Base-by-base conservation (phyloP, 2,888 invertebrate species). In the Drosophila neonasuta region DNA sequence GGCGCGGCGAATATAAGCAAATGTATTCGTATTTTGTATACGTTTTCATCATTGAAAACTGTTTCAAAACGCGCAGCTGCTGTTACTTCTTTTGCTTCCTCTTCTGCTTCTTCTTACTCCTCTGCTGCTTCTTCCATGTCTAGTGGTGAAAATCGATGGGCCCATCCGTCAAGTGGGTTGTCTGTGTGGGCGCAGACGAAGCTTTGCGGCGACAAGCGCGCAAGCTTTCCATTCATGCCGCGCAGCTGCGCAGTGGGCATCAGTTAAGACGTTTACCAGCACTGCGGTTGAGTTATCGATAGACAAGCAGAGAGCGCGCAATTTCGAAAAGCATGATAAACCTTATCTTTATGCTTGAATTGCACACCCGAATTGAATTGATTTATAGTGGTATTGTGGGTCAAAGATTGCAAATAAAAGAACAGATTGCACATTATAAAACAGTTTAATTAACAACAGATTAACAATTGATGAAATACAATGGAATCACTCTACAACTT, bases 91-190 rank as follows among this genome's bases (percentile, higher is more conserved):
- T 45, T n/a, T 51, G 29, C 52, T n/a, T 45, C 13, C 24, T 24
- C 52, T 15, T 7, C 41, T 52, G 7, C 30, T 45, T 10, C 32
- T 54, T n/a, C 54, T 67, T 39, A 5, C 58, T 45, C 24, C 24
- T 24, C 24, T 24, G 24, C 24, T 49, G 10, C 64, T 45, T 41
- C 58, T 11, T 6, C 10, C 36, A n/a, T 57, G 36, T 59, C 50
- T 68, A 75, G 75, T 80, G 83, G 77, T 80, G 85, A 81, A 81
- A 81, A 81, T 81, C 81, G 80, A 81, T 81, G 80, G 66, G 59
- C 41, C 42, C 56, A 45, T 56, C 56, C 54, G 54, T 46, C 48
- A 36, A 49, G 36, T 50, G 51, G 57, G 57, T 20, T 42, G 60
- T 62, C 59, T 71, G 74, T 69, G 74, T 49, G 61, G 62, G 71